Evolutionary conservation across 2,797 vertebrate genomes (phyloP).

Genomic region (Brotogeris chrysoptera): DNA sequence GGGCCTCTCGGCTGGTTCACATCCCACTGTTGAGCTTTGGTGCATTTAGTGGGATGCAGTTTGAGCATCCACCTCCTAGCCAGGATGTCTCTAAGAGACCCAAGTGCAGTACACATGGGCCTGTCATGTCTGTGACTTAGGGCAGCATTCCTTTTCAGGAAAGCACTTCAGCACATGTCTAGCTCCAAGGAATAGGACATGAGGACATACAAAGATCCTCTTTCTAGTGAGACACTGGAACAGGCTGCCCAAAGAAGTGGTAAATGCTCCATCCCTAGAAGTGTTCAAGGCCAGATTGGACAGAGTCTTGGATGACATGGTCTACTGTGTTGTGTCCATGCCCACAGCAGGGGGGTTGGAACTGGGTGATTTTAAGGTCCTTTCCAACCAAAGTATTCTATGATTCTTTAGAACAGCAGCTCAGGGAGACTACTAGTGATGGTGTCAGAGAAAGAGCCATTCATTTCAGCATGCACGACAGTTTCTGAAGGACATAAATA

Average conservation of each 20-base stretch:
- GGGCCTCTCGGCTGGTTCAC: neutral
- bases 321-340: neutral
- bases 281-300: neutral
- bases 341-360: neutral
- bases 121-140: too few relatives aligned
- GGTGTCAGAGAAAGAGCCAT: neutral
- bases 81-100: too few relatives aligned
- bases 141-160: too few relatives aligned
- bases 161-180: too few relatives aligned
- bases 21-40: neutral
- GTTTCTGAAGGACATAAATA: conserved; percentile 38
- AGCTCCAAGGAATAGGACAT: neutral
- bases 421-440: neutral
- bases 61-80: neutral
- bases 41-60: neutral
- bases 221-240: neutral
- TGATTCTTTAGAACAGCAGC: neutral
- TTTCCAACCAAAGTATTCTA: neutral
- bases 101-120: neutral
- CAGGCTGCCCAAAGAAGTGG: neutral
- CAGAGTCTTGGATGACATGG: neutral
- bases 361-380: neutral
- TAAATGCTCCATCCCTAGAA: neutral
- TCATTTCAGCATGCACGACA: neutral
- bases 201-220: neutral